A percentile compares a stretch with the other conserved stretches of the same genome.
Evolutionary conservation across 2,797 vertebrate species (phyloP).

Genomic region (Parauchenoglanis punctatus): DNA sequence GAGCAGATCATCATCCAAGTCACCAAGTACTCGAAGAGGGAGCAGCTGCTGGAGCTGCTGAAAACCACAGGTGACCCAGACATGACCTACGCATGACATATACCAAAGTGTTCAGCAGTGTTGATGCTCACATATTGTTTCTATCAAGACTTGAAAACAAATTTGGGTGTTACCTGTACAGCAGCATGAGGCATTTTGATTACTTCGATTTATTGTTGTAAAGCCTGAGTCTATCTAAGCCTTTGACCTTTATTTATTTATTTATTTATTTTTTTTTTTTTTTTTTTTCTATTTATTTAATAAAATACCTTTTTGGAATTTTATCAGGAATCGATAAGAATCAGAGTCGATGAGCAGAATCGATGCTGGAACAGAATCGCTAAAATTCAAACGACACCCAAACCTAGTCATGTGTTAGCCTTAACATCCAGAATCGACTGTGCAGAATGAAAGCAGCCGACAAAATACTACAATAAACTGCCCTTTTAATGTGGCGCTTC

Average conservation of each 20-base stretch:
- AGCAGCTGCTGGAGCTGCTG: slow-evolving; percentile 86
- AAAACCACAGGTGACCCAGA: slow-evolving; percentile 73
- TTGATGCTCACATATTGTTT: neutral
- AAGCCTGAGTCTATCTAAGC: neutral
- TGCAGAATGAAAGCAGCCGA: neutral
- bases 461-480: neutral
- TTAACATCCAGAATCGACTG: too few species aligned
- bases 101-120: neutral
- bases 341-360: too few species aligned
- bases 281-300: too few species aligned
- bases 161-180: neutral
- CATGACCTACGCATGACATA: neutral
- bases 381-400: too few species aligned
- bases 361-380: too few species aligned
- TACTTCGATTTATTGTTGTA: neutral
- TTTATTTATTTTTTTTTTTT: too few species aligned
- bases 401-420: too few species aligned
- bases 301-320: too few species aligned
- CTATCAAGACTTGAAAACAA: neutral
- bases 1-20: slow-evolving; percentile 85
- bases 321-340: too few species aligned
- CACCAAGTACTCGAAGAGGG: slow-evolving; percentile 82
- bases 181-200: neutral
- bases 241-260: too few species aligned
- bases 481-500: too few species aligned